phyloP scores from a whole-genome alignment of 2,113 vertebrate genomes.

The Erythrocercus mccallii region DNA sequence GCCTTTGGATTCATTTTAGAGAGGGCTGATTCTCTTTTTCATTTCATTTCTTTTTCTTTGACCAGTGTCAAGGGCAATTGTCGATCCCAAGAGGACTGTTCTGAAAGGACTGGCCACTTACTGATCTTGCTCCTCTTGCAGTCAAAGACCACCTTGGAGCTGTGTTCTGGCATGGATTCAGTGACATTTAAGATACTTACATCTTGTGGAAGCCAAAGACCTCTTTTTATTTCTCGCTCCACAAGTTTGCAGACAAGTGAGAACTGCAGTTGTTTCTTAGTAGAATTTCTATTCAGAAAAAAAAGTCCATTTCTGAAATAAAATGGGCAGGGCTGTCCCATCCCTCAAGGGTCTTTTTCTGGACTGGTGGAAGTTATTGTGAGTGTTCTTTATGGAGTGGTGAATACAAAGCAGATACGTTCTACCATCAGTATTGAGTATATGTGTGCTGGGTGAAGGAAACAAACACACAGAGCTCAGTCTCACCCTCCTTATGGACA shows the following conservation, averaged over 20 bases:
- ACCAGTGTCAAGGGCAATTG: neutral
- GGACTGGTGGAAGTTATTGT: neutral
- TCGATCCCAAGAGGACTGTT: neutral
- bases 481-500: neutral
- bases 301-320: neutral
- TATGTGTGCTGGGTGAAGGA: neutral
- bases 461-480: fast-evolving
- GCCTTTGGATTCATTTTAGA: neutral
- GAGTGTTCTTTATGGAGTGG: neutral
- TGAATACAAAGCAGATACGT: neutral
- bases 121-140: neutral
- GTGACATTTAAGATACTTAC: neutral
- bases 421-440: neutral
- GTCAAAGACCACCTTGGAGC: neutral
- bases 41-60: too few species aligned
- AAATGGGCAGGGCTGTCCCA: neutral
- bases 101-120: neutral
- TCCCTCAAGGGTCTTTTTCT: neutral
- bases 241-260: neutral
- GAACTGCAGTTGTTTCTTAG: neutral
- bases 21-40: neutral
- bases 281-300: neutral
- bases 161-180: neutral
- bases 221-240: neutral
- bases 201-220: neutral